Percentiles rank a stretch among this genome's conserved stretches.
Conservation (phyloP, 2,888 invertebrate species). For the Rugalucina vietnamica region DNA sequence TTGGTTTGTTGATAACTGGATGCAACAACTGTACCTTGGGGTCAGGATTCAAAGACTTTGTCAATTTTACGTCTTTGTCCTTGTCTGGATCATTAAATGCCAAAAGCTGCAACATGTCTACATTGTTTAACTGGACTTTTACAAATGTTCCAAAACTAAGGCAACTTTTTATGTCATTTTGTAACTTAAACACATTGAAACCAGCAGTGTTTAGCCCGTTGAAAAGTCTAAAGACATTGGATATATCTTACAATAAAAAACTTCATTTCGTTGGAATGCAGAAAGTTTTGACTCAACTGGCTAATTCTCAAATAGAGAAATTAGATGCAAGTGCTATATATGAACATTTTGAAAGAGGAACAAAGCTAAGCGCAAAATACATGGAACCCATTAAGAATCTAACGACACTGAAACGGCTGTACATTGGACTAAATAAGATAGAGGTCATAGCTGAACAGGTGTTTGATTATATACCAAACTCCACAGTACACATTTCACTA, state of each 20-base stretch:
- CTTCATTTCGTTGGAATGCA: constrained; percentile 49
- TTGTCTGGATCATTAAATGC: not conserved
- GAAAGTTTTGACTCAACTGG: constrained; percentile 29
- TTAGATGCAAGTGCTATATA: constrained; percentile 47
- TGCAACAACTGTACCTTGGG: constrained; percentile 26
- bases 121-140: constrained; percentile 26
- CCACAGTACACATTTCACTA: constrained; percentile 25
- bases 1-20: not conserved
- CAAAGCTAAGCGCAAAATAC: not conserved
- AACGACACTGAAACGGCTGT: constrained; percentile 14
- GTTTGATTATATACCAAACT: constrained; percentile 18
- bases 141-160: constrained; percentile 10
- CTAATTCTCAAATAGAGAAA: constrained; percentile 1
- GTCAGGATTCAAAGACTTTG: constrained; percentile 15
- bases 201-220: constrained; percentile 31
- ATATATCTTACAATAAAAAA: constrained; percentile 49
- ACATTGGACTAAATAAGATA: constrained; percentile 56
- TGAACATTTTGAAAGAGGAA: constrained; percentile 25
- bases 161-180: constrained; percentile 17
- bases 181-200: constrained; percentile 24
- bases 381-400: constrained; percentile 40
- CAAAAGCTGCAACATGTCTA: not conserved
- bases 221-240: constrained; percentile 19
- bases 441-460: constrained; percentile 41
- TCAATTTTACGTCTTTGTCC: constrained; percentile 7